Evolutionary conservation across 2,797 vertebrate genomes (phyloP), one percentile per base, ranked within the genome.

Genomic region (Staurois parvus): DNA sequence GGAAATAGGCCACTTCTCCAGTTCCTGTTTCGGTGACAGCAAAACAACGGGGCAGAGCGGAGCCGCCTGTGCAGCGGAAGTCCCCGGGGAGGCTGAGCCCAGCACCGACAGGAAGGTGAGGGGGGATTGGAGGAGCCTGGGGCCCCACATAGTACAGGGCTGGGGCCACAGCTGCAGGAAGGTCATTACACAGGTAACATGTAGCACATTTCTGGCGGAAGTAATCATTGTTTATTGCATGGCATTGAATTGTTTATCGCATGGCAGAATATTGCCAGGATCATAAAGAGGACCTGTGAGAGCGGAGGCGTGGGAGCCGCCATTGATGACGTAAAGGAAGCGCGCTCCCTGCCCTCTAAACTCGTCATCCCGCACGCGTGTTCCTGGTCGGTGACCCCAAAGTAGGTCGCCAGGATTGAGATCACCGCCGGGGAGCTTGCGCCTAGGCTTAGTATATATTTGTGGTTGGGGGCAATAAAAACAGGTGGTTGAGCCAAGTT

Each of bases 1-100:
- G 66, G 84, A 64, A 21, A 66, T 82, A 74, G 75, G 48, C 84
- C 29, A n/a, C n/a, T 56, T 37, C 30, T 17, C 73, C 66, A 72
- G 79, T 72, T 76, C 66, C 84, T 40, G 79, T 81, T 30, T 34
- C 74, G 84, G 73, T 82, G 84, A 86, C 84, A 86, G 84, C 84
- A 81, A 85, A 85, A 76, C 84, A 76, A 81, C 69, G 70, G 70
- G 32, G 62, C 17, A 29, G 26, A 64, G 62, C 48, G 28, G 26
- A 64, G 24, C 11, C 21, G n/a, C 11, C 32, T 26, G 11, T 32
- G 56, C 52, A 75, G 72, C 72, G 79, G 73, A 72, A 84, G 83
- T 84, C 77, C 75, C 75, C 68, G 74, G 52, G 45, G 26, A 11
- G 84, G 62, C 37, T 17, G 56, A 29, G 5, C 26, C 52, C 21